phyloP scores from a whole-genome alignment of 2,888 invertebrate genomes.

The Trissoscelio sp. region DNA sequence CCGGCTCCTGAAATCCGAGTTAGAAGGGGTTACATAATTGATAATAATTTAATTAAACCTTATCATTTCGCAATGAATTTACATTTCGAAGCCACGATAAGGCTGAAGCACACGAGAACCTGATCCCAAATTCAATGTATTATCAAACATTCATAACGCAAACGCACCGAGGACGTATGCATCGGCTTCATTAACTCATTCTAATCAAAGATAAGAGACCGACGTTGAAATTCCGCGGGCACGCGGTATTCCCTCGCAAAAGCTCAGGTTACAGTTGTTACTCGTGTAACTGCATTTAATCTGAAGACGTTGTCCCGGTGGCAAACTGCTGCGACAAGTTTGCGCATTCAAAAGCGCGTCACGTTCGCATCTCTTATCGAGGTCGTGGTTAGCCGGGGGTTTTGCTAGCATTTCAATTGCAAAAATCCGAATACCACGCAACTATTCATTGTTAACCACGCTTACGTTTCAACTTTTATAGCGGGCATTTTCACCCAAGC shows the following conservation, averaged over 20 bases:
- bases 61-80: neutral
- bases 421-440: slow-evolving; percentile 8
- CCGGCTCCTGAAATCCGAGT: too few species aligned
- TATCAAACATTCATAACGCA: slow-evolving; percentile 23
- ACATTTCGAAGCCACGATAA: neutral
- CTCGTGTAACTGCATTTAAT: slow-evolving; percentile 21
- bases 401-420: slow-evolving; percentile 18
- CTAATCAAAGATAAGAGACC: slow-evolving; percentile 15
- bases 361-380: slow-evolving; percentile 39
- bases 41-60: slow-evolving; percentile 2
- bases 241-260: slow-evolving; percentile 3
- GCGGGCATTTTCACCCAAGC: slow-evolving; percentile 5
- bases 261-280: slow-evolving; percentile 17
- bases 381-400: slow-evolving; percentile 18
- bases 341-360: slow-evolving; percentile 29
- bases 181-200: slow-evolving; percentile 6
- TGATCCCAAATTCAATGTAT: neutral
- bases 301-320: slow-evolving; percentile 9
- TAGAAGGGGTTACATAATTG: too few species aligned
- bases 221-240: neutral
- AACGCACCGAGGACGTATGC: slow-evolving; percentile 1
- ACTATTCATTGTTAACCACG: slow-evolving; percentile 5
- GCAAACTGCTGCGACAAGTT: slow-evolving; percentile 14
- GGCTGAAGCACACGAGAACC: neutral
- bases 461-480: slow-evolving; percentile 31